Percentiles rank a stretch among this genome's conserved stretches.
phyloP scores from a whole-genome alignment of 2,888 invertebrate genomes.

The Unio delphinus region DNA sequence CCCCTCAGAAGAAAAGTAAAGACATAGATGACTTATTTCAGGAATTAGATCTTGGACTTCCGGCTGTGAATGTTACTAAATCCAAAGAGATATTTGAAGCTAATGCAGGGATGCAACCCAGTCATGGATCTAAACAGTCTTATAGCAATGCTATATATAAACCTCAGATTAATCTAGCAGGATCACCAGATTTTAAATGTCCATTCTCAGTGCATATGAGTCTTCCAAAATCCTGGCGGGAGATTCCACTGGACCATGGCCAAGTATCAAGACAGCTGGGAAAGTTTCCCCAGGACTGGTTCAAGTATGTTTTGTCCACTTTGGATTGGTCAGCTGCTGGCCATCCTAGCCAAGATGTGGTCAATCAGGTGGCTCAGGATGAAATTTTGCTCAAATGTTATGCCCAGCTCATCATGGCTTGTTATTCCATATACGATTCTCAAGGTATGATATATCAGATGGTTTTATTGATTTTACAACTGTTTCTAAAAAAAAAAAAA shows the following conservation, averaged over 20 bases:
- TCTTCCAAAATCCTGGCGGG: constrained; percentile 62
- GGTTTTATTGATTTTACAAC: too few species aligned
- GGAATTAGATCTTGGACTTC: constrained; percentile 62
- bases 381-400: constrained; percentile 60
- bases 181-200: constrained; percentile 62
- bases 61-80: constrained; percentile 57
- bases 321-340: constrained; percentile 53
- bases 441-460: constrained; percentile 40
- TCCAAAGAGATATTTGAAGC: constrained; percentile 24
- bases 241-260: constrained; percentile 61
- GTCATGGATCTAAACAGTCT: constrained; percentile 24
- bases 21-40: constrained; percentile 58
- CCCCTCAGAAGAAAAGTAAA: constrained; percentile 25
- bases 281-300: constrained; percentile 65
- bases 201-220: constrained; percentile 61
- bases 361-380: constrained; percentile 54
- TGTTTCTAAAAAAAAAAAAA: too few species aligned
- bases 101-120: constrained; percentile 17
- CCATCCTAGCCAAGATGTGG: constrained; percentile 47
- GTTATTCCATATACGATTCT: constrained; percentile 63
- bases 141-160: constrained; percentile 58
- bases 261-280: constrained; percentile 51
- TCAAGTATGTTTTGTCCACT: constrained; percentile 54
- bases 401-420: constrained; percentile 66
- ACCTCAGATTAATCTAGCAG: constrained; percentile 61